Base-by-base conservation (phyloP, 2,888 invertebrate species). In the Nemurella pictetii region DNA sequence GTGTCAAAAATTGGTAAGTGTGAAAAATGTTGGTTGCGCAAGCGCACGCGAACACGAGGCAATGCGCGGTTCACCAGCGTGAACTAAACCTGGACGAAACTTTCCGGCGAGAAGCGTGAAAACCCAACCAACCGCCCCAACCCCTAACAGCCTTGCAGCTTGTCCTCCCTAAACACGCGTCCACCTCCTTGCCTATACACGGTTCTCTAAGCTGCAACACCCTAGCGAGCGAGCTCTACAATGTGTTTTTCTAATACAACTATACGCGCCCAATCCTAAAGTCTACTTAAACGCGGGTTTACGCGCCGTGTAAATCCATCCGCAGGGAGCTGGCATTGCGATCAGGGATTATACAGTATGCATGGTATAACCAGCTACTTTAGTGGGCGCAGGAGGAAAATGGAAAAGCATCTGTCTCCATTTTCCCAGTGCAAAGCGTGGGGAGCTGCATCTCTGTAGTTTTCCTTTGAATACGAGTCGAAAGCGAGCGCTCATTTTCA, bases 211-310 rank as follows among this genome's bases (percentile, higher is more conserved):
- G 32, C 32, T 32, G 3, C 3, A 32, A 32, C 32, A n/a, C n/a
- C n/a, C n/a, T n/a, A n/a, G 32, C 32, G 32, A 32, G 4, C 32
- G 3, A 32, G 4, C 32, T 32, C 3, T 32, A 32, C 32, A 32
- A 32, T 9, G 32, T 32, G 9, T 9, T 55, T 55, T 20, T 55
- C 9, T 55, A 12, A 55, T 55, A 55, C 55, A 55, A 55, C 55
- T 7, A n/a, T n/a, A n/a, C n/a, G n/a, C n/a, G n/a, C n/a, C 78
- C 30, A 78, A 15, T 30, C 80, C 80, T 80, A 77, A 77, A 80
- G 30, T 27, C 28, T 30, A n/a, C 81, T 36, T 81, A 81, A 81
- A 82, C n/a, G 7, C 1, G 82, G 35, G 82, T 30, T 78, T 78
- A 27, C 82, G 7, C 27, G 5, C 26, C 36, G 82, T 82, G 72